These are phyloP conservation scores for Emmelina monodactyla DNA, from an alignment of 2,888 invertebrate species.

Conservation along the genomic window DNA sequence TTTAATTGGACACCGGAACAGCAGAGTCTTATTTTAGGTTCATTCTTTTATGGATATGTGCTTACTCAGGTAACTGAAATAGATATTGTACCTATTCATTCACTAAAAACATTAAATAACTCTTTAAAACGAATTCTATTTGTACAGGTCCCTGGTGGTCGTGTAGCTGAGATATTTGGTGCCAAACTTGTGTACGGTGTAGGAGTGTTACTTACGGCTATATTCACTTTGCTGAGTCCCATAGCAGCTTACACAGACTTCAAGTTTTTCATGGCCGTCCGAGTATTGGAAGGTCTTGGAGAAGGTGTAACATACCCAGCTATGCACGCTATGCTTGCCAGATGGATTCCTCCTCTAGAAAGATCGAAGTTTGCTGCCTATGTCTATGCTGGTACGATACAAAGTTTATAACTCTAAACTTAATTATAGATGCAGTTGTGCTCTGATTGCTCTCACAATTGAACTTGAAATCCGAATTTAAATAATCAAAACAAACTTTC, in stretches of 20 bases:
- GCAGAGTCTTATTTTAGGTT: slow-evolving; percentile 81
- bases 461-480: background rate
- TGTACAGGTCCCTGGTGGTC: slow-evolving; percentile 72
- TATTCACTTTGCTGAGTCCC: slow-evolving; percentile 85
- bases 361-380: slow-evolving; percentile 88
- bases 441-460: too few species aligned
- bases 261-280: slow-evolving; percentile 74
- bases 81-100: too few species aligned
- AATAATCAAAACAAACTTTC: background rate
- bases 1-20: slow-evolving; percentile 82
- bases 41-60: slow-evolving; percentile 86
- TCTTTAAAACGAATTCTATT: background rate
- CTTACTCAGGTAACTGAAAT: slow-evolving; percentile 72
- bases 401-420: too few species aligned
- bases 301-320: slow-evolving; percentile 94
- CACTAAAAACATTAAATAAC: background rate
- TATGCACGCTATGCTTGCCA: slow-evolving; percentile 91
- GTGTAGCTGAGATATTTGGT: slow-evolving; percentile 85
- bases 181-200: slow-evolving; percentile 88
- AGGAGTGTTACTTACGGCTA: slow-evolving; percentile 80
- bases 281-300: slow-evolving; percentile 83
- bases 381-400: slow-evolving; percentile 77
- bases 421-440: too few species aligned
- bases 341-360: slow-evolving; percentile 93
- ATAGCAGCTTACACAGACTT: slow-evolving; percentile 75